Percentiles rank a stretch among this genome's conserved stretches.
phyloP scores from a whole-genome alignment of 2,888 invertebrate genomes.

The Drosophila monieri region DNA sequence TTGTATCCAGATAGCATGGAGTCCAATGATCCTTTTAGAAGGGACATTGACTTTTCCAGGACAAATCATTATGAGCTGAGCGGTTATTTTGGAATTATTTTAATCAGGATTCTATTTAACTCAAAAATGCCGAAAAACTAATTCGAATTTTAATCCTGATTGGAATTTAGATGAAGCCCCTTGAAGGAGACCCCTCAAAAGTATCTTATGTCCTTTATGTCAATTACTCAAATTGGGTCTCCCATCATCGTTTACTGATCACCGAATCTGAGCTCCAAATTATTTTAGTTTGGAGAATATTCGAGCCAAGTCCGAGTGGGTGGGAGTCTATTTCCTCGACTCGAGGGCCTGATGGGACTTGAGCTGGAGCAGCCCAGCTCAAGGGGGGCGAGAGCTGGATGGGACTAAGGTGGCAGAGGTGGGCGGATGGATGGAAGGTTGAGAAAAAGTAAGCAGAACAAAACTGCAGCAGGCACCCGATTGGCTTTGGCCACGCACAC shows the following conservation, averaged over 20 bases:
- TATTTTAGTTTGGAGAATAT: constrained; percentile 14
- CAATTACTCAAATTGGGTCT: constrained; percentile 33
- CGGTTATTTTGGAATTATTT: not conserved
- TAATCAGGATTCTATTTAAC: not conserved
- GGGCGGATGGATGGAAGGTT: constrained; percentile 12
- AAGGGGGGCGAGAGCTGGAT: not conserved
- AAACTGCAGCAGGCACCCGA: constrained; percentile 70
- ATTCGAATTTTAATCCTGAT: not conserved
- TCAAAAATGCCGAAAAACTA: not conserved
- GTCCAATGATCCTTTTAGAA: constrained; percentile 6
- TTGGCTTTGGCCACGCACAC: constrained; percentile 76
- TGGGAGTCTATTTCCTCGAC: constrained; percentile 9
- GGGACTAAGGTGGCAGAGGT: not conserved
- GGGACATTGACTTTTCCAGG: not conserved
- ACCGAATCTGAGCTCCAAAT: constrained; percentile 15
- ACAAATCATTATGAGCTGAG: not conserved
- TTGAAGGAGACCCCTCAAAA: not conserved
- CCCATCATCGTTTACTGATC: constrained; percentile 33
- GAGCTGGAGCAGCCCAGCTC: constrained; percentile 9
- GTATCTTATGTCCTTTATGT: constrained; percentile 21
- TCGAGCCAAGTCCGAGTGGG: constrained; percentile 16
- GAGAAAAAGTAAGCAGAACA: constrained; percentile 60
- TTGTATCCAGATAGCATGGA: not conserved
- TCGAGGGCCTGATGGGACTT: constrained; percentile 21
- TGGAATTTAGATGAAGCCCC: not conserved